These are phyloP conservation scores for Chloropsis cyanopogon DNA, from an alignment of 2,113 vertebrate genomes.

Conservation along the genomic window DNA sequence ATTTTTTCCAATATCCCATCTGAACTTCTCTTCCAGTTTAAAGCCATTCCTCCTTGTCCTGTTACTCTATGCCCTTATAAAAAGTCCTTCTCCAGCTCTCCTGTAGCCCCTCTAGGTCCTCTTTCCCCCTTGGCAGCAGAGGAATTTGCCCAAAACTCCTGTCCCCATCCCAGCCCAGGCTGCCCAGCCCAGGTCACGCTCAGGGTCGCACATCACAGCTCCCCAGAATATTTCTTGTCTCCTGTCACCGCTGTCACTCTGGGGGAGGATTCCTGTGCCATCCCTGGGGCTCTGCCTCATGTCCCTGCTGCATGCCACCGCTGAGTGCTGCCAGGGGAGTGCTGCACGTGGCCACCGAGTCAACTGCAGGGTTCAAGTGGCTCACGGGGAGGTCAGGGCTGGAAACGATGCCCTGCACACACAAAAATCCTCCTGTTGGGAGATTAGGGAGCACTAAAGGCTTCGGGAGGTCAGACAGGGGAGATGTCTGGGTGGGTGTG, in stretches of 20 bases:
- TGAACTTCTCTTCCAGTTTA: neutral
- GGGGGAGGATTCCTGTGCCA: neutral
- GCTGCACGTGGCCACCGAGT: neutral
- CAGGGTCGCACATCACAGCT: accelerated
- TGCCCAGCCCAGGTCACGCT: accelerated
- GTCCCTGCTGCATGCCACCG: neutral
- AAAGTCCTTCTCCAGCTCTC: neutral
- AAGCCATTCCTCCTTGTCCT: neutral
- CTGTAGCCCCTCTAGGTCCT: neutral
- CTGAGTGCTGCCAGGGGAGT: neutral
- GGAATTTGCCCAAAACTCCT: neutral
- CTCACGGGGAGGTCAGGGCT: neutral
- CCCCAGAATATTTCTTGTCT: neutral
- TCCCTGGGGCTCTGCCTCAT: conserved; percentile 18
- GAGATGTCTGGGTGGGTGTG: neutral
- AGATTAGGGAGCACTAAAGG: conserved; percentile 1
- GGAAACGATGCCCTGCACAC: neutral
- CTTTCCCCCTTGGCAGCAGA: neutral
- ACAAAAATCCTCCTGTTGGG: neutral
- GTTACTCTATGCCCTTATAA: neutral
- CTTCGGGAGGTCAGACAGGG: neutral
- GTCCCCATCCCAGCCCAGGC: accelerated
- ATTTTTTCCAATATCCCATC: neutral
- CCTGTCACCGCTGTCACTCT: neutral
- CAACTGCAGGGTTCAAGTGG: conserved; percentile 20